Percentiles rank a stretch among this genome's conserved stretches.
These are phyloP conservation scores for Chymomyza costata DNA, from an alignment of 1,140 invertebrate species.

Conservation along the genomic window DNA sequence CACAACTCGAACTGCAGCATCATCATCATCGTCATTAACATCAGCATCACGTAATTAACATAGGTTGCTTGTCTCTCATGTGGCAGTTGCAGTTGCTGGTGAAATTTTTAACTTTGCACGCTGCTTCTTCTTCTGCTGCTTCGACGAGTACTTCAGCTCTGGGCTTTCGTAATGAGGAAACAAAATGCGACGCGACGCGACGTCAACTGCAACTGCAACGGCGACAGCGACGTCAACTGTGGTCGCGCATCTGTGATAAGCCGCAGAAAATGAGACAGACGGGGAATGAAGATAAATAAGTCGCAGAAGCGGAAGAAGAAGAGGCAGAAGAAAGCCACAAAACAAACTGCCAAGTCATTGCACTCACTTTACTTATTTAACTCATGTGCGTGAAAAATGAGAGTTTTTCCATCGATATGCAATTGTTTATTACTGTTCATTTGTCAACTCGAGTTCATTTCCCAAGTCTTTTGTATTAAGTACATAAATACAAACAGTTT, in stretches of 20 bases:
- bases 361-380: slow-evolving; percentile 16
- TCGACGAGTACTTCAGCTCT: slow-evolving; percentile 20
- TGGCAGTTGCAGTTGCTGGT: slow-evolving; percentile 11
- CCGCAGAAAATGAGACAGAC: too few species aligned
- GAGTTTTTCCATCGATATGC: too few species aligned
- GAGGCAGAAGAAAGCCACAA: slow-evolving; percentile 20
- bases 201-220: slow-evolving; percentile 53
- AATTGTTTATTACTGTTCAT: too few species aligned
- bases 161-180: slow-evolving; percentile 55
- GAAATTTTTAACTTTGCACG: not conserved
- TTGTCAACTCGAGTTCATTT: slow-evolving; percentile 47
- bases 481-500: slow-evolving; percentile 6
- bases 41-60: slow-evolving; percentile 60
- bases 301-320: too few species aligned
- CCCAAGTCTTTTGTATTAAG: slow-evolving; percentile 20
- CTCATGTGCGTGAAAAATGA: slow-evolving; percentile 5
- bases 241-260: slow-evolving; percentile 23
- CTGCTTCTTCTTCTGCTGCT: slow-evolving; percentile 4
- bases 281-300: too few species aligned
- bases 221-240: slow-evolving; percentile 16
- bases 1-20: too few species aligned
- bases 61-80: slow-evolving; percentile 19
- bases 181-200: too few species aligned
- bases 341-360: slow-evolving; percentile 35
- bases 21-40: too few species aligned